phyloP scores from a whole-genome alignment of 2,113 vertebrate genomes.

The Forbesichthys agassizii region DNA sequence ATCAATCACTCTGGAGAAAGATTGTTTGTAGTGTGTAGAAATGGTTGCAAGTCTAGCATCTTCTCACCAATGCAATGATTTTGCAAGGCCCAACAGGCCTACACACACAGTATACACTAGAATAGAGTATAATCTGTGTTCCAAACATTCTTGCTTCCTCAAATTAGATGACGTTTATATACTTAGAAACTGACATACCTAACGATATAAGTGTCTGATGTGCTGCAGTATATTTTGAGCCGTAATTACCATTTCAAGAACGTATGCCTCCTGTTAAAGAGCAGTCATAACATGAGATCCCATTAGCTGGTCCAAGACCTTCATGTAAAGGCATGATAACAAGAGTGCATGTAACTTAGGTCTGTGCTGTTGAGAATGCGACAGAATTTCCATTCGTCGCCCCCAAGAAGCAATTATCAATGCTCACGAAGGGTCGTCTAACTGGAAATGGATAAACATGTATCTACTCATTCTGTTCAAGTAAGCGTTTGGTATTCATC shows the following conservation, averaged over 20 bases:
- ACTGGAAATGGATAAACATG: conserved; percentile 74
- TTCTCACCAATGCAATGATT: too few relatives aligned
- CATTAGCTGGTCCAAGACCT: conserved; percentile 21
- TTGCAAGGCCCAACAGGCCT: not conserved
- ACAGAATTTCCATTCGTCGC: too few relatives aligned
- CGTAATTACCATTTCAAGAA: conserved; percentile 4
- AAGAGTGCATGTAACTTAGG: conserved; percentile 14
- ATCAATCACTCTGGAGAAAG: too few relatives aligned
- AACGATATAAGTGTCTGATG: not conserved
- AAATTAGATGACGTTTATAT: not conserved
- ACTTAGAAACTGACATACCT: not conserved
- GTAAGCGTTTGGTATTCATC: conserved; percentile 76
- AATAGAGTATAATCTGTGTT: conserved; percentile 1
- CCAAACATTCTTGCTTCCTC: not conserved
- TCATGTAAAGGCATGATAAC: conserved; percentile 16
- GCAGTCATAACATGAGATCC: conserved; percentile 21
- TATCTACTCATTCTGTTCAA: conserved; percentile 68
- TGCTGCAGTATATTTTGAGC: conserved; percentile 13
- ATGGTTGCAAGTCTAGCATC: too few relatives aligned
- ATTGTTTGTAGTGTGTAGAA: too few relatives aligned
- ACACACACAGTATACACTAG: not conserved
- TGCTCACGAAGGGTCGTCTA: conserved; percentile 62
- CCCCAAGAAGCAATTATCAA: conserved; percentile 54
- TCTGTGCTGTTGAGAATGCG: not conserved
- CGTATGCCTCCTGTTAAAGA: not conserved